phyloP scores from a whole-genome alignment of 1,140 invertebrate genomes.

The Nasonia vitripennis region DNA sequence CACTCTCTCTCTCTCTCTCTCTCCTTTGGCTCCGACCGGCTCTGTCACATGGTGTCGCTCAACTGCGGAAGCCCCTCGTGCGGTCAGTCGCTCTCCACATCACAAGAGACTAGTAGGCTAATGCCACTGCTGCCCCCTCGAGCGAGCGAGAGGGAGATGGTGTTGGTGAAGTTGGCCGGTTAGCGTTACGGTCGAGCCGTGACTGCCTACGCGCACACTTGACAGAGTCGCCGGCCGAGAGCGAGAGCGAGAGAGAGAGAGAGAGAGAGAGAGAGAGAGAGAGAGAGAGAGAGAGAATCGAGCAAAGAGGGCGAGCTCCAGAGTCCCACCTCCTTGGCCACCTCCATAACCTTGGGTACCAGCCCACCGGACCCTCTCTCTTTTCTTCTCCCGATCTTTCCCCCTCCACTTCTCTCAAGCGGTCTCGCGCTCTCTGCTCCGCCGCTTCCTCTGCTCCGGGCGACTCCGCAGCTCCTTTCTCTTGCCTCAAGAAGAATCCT shows the following conservation, averaged over 20 bases:
- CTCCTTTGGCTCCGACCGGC: constrained; percentile 32
- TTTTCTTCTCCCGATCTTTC: constrained; percentile 53
- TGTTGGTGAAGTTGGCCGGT: constrained; percentile 57
- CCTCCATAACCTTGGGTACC: constrained; percentile 72
- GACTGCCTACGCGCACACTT: constrained; percentile 70
- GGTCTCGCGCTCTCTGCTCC: constrained; percentile 39
- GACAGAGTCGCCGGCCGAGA: constrained; percentile 50
- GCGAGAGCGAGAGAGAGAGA: constrained; percentile 58
- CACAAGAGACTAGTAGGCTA: neutral
- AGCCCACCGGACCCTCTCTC: constrained; percentile 73
- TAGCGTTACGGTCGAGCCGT: constrained; percentile 73
- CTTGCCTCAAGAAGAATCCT: neutral
- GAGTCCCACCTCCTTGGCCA: constrained; percentile 74
- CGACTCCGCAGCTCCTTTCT: constrained; percentile 2
- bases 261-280: constrained; percentile 50
- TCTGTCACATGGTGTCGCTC: constrained; percentile 35
- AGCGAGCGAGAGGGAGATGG: constrained; percentile 16
- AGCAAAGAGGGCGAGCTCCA: constrained; percentile 64
- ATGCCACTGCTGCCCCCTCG: constrained; percentile 10
- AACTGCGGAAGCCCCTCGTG: constrained; percentile 35
- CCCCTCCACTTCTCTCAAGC: constrained; percentile 46
- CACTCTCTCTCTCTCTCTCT: constrained; percentile 39
- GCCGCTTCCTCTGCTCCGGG: constrained; percentile 36
- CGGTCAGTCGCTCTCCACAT: constrained; percentile 8
- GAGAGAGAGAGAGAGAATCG: constrained; percentile 59